Conservation (phyloP, 2,888 invertebrate species). For the Stenodera caucasica region DNA sequence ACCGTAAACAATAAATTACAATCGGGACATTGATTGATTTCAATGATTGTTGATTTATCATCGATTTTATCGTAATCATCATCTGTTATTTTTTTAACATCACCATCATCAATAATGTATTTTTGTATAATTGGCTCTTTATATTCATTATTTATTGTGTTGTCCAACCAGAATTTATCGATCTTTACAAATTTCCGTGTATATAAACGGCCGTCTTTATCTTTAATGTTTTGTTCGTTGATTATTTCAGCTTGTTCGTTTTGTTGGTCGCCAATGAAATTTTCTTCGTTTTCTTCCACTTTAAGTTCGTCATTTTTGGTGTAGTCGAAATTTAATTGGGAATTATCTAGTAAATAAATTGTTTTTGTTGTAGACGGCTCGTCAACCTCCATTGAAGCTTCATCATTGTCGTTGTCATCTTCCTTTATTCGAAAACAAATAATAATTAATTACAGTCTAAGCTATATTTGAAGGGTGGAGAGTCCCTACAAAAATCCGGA, state of each 20-base stretch:
- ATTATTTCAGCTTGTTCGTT: background rate
- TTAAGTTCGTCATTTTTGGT: constrained; percentile 15
- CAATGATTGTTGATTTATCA: constrained; percentile 36
- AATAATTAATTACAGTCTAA: background rate
- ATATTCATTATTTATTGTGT: constrained; percentile 35
- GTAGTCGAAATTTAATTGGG: constrained; percentile 1
- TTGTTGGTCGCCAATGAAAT: background rate
- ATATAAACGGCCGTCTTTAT: constrained; percentile 57
- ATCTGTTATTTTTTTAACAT: constrained; percentile 39
- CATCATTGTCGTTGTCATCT: constrained; percentile 29
- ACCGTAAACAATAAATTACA: constrained; percentile 57
- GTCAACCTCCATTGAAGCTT: background rate
- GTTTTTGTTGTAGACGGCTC: background rate
- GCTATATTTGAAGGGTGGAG: no score
- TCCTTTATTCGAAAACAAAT: constrained; percentile 3
- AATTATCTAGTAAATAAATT: background rate
- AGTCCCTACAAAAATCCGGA: no score
- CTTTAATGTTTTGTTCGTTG: constrained; percentile 39
- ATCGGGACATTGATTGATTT: constrained; percentile 56
- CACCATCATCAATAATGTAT: constrained; percentile 41
- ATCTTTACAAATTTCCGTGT: constrained; percentile 63
- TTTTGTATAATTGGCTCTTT: constrained; percentile 39
- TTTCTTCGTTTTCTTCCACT: constrained; percentile 19
- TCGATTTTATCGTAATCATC: constrained; percentile 34
- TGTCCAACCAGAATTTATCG: constrained; percentile 61